Conservation (phyloP, 2,797 vertebrate species). For the Balearica regulorum region DNA sequence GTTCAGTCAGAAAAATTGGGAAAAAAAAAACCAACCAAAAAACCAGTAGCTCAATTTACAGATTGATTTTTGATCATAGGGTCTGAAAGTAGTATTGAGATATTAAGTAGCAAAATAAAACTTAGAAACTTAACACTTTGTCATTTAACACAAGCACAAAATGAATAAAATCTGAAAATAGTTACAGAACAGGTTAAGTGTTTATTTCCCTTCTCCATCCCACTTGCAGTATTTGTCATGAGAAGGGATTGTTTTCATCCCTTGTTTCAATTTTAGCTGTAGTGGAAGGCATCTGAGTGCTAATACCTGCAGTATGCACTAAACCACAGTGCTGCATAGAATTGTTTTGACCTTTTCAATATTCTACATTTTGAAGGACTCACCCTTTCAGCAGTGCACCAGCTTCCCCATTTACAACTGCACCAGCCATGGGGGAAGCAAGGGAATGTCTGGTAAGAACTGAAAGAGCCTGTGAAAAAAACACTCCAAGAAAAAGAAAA, state of each 20-base stretch:
- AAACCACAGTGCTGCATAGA: background rate
- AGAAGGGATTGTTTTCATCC: background rate
- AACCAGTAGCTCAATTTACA: background rate
- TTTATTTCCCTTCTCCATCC: background rate
- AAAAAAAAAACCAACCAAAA: too few species aligned
- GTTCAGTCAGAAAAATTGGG: background rate
- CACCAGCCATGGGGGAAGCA: background rate
- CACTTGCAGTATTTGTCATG: background rate
- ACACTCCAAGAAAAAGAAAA: background rate
- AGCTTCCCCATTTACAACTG: background rate
- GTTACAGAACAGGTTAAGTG: background rate
- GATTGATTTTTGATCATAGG: background rate
- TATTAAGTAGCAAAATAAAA: background rate
- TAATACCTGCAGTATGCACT: background rate
- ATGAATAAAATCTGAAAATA: background rate
- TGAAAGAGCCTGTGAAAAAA: background rate
- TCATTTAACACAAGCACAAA: background rate
- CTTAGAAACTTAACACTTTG: background rate
- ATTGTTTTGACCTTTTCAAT: conserved; percentile 37
- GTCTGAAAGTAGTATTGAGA: background rate
- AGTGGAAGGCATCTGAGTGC: background rate
- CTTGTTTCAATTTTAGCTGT: background rate
- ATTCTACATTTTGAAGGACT: conserved; percentile 5
- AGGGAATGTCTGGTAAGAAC: background rate
- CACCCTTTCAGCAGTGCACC: background rate